These are phyloP conservation scores for Rhea pennata DNA, from an alignment of 2,113 vertebrate species.

Conservation along the genomic window DNA sequence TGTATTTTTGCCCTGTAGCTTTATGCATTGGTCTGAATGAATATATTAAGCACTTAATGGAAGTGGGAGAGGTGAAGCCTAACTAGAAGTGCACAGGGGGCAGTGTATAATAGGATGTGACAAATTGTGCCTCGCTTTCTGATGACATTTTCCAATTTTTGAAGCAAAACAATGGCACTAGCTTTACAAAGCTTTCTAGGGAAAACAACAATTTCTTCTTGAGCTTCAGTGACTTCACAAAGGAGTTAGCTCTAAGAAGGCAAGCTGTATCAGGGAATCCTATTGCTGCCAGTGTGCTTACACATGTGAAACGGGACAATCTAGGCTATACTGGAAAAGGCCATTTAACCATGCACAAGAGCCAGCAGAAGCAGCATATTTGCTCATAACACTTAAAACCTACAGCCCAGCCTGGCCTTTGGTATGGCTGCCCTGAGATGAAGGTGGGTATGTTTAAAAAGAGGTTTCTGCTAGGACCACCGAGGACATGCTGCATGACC, in stretches of 20 bases:
- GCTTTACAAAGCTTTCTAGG: neutral
- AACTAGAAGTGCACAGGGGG: fast-evolving
- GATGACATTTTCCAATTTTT: neutral
- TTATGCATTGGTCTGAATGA: neutral
- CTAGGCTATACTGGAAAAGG: neutral
- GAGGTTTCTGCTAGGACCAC: neutral
- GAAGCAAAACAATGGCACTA: neutral
- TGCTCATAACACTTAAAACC: neutral
- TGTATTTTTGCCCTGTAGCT: neutral
- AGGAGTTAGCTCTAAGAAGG: neutral
- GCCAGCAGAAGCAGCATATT: neutral
- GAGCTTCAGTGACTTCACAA: neutral
- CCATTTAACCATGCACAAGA: neutral
- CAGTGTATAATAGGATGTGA: neutral
- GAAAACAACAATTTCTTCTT: neutral
- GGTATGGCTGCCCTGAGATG: neutral
- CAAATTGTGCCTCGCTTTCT: neutral
- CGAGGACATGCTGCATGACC: neutral
- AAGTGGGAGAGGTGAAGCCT: neutral
- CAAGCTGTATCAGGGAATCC: neutral
- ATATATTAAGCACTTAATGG: fast-evolving
- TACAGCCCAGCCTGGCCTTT: neutral
- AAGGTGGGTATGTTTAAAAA: neutral
- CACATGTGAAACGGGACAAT: neutral
- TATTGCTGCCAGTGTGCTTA: neutral